Evolutionary conservation across 2,888 invertebrate genomes (phyloP), one percentile per base, ranked within the genome.

Genomic region (Cephus spinipes): DNA sequence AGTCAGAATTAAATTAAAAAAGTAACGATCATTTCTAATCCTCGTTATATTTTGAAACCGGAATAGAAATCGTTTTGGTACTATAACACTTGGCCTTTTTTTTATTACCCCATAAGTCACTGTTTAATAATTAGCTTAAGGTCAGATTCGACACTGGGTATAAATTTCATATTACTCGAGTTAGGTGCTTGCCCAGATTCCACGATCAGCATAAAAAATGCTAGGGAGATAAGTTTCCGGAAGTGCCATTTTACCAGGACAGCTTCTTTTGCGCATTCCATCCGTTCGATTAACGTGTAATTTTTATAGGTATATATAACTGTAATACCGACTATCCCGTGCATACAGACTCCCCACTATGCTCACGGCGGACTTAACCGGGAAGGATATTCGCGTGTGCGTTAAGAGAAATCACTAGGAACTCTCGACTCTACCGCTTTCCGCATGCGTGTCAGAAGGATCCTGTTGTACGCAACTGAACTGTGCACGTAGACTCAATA

Each of bases 161-260:
- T 40, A 6, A 6, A 15, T 40, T 1, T 34, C 34, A 9, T 40
- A 40, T 40, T 40, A 40, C 15, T 6, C 6, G 40, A 15, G 1
- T 40, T 40, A 4, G n/a, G n/a, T n/a, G 11, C 31, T 69, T 11
- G 23, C n/a, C 69, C n/a, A 3, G 71, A 71, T 71, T 76, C 11
- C 71, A 40, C 33, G 30, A 30, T n/a, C 15, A 4, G 31, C 15
- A 11, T 68, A 33, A 12, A 73, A 0, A 33, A 12, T 40, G 40
- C 40, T 40, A 4, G 6, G 40, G 40, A 15, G 40, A 0, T 15
- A 1, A 31, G 34, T n/a, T 77, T 74, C 73, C 77, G 77, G 77
- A 77, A 77, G 74, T 32, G 33, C 68, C 15, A 34, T 77, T 74
- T 68, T 68, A 77, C 40, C 73, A 34, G 68, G 34, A 31, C 73